Evolutionary conservation across 2,113 vertebrate genomes (phyloP).

Genomic region (Pantherophis guttatus): DNA sequence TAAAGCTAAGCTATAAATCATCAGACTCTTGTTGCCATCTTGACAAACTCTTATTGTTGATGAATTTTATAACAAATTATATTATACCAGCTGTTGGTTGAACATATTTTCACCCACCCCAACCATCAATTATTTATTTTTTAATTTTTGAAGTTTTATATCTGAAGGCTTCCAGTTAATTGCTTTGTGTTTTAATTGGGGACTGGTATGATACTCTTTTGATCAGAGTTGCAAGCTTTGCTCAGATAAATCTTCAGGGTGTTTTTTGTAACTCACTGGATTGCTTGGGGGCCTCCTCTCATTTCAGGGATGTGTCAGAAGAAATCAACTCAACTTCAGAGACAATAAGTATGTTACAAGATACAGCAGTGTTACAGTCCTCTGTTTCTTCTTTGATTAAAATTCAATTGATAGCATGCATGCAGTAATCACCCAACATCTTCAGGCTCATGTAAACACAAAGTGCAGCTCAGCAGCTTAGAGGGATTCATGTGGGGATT

Average conservation of each 20-base stretch:
- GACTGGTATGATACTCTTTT: slow-evolving; percentile 35
- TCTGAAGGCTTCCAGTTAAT: slow-evolving; percentile 54
- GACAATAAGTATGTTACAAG: background rate
- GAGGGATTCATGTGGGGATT: background rate
- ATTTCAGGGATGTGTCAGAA: background rate
- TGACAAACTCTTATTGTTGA: slow-evolving; percentile 36
- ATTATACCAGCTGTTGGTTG: slow-evolving; percentile 41
- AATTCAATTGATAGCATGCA: background rate
- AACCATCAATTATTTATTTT: slow-evolving; percentile 48
- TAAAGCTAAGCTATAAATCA: slow-evolving; percentile 40
- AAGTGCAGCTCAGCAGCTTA: background rate
- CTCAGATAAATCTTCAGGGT: slow-evolving; percentile 40
- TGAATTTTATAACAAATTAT: slow-evolving; percentile 33
- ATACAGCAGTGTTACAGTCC: background rate
- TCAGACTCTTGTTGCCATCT: slow-evolving; percentile 29
- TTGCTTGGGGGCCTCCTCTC: background rate
- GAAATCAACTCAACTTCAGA: background rate
- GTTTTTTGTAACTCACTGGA: slow-evolving; percentile 11
- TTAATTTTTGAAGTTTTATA: slow-evolving; percentile 51
- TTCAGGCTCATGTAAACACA: background rate
- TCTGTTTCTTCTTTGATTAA: background rate
- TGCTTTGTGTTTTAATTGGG: slow-evolving; percentile 44
- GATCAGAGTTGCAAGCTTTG: slow-evolving; percentile 42
- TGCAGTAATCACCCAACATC: background rate
- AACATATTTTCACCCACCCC: background rate